phyloP scores from a whole-genome alignment of 2,888 invertebrate genomes.

The Nymphalis c-album region DNA sequence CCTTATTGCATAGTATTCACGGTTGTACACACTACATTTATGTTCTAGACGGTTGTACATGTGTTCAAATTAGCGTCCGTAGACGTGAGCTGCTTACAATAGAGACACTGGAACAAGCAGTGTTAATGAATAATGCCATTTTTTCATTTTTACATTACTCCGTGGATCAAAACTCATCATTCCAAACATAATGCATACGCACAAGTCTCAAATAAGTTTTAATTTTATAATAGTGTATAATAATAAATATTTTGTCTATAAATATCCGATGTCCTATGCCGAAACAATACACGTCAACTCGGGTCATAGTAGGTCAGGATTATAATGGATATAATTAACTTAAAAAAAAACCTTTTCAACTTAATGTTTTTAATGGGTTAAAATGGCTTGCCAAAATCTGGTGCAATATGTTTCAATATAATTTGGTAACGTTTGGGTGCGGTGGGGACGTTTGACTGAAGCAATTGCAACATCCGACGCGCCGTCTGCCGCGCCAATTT shows the following conservation, averaged over 20 bases:
- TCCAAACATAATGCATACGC: neutral
- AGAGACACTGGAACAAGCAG: slow-evolving; percentile 22
- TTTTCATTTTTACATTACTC: slow-evolving; percentile 19
- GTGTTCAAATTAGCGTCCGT: slow-evolving; percentile 21
- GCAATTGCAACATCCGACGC: slow-evolving; percentile 75
- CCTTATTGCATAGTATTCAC: neutral
- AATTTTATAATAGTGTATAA: too few species aligned
- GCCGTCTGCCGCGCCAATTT: slow-evolving; percentile 69
- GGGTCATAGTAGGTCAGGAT: too few species aligned
- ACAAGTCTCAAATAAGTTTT: too few species aligned
- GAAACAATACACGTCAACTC: too few species aligned
- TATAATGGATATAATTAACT: neutral
- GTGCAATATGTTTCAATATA: slow-evolving; percentile 23
- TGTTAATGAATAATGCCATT: slow-evolving; percentile 15
- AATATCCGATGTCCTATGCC: too few species aligned
- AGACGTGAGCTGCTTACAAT: slow-evolving; percentile 27
- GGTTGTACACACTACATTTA: too few species aligned
- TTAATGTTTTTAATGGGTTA: neutral
- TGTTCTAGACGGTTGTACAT: slow-evolving; percentile 9
- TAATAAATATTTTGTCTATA: too few species aligned
- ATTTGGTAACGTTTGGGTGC: slow-evolving; percentile 50
- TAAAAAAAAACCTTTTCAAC: neutral
- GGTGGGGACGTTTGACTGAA: slow-evolving; percentile 36
- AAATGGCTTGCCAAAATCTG: slow-evolving; percentile 17
- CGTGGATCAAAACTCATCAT: neutral